Evolutionary conservation across 53 echinoderm and acorn worm genomes (phyloP).

Genomic region (Apostichopus leukothele): DNA sequence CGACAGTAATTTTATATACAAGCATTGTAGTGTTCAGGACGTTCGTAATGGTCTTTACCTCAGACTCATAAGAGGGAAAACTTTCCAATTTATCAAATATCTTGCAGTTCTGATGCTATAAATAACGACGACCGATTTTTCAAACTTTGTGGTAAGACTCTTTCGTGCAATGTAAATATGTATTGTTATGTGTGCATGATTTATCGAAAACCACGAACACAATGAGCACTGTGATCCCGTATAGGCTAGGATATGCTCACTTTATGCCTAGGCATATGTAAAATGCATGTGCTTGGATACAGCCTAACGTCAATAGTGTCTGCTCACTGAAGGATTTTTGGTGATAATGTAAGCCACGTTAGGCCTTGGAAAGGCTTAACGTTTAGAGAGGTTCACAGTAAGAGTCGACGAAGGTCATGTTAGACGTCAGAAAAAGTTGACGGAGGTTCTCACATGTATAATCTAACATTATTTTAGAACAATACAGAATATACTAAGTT

Average conservation of each 20-base stretch:
- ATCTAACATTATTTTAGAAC: no score
- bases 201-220: background rate
- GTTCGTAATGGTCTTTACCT: background rate
- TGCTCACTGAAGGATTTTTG: no score
- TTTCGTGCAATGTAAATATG: background rate
- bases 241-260: background rate
- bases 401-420: no score
- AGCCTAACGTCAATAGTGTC: no score
- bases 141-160: background rate
- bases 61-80: background rate
- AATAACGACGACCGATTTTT: background rate
- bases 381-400: no score
- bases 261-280: no score
- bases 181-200: background rate
- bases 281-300: no score
- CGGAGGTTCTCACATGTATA: no score
- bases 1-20: background rate
- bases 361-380: no score
- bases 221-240: background rate
- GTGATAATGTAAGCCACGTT: no score
- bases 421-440: no score
- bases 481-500: no score
- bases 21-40: conserved; percentile 1
- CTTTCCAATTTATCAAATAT: background rate
- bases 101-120: background rate